Base-by-base conservation (phyloP, 2,113 vertebrate species). In the Anseranas semipalmata region DNA sequence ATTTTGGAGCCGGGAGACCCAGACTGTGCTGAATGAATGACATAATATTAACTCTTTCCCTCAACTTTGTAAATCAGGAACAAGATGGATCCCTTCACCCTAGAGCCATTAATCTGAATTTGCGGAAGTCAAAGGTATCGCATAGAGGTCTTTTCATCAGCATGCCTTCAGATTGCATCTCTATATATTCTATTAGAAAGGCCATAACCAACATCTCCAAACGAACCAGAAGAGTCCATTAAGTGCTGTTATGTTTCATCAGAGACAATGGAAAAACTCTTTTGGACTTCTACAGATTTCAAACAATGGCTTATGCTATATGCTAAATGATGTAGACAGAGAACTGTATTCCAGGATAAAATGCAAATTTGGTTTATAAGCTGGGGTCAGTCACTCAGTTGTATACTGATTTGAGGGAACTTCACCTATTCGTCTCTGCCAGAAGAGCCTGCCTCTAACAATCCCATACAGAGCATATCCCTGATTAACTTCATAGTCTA, bases 401-500 rank as follows among this genome's bases (percentile, higher is more conserved):
- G 22, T 15, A 19, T 8, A 35, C 12, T 25, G 60, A 41, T 72
- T 48, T 72, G 87, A 91, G 53, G 70, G 62, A 79, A 82, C 89
- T 45, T 72, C 65, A 60, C 5, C 7, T 1, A 76, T n/a, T 4
- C 67, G 41, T 37, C 32, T 33, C 14, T 65, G 80, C 56, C 75
- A 76, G 72, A 28, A 83, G 41, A 82, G 62, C 68, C 76, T 45
- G 83, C 25, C 53, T 56, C 67, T 82, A 56, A 84, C 58, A 79
- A 91, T 41, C 41, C 45, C 46, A 35, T n/a, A 37, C 58, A 6
- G 25, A 12, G 30, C 55, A 35, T 17, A 91, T 46, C 56, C 68
- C 76, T 19, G 84, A 91, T 95, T 62, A 91, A 75, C 91, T 89
- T 73, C 65, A 20, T 50, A 71, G 85, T 21, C 60, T 52, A 68